Percentiles rank a stretch among this genome's conserved stretches.
These are phyloP conservation scores for Scaeva pyrastri DNA, from an alignment of 2,888 invertebrate species.

Conservation along the genomic window DNA sequence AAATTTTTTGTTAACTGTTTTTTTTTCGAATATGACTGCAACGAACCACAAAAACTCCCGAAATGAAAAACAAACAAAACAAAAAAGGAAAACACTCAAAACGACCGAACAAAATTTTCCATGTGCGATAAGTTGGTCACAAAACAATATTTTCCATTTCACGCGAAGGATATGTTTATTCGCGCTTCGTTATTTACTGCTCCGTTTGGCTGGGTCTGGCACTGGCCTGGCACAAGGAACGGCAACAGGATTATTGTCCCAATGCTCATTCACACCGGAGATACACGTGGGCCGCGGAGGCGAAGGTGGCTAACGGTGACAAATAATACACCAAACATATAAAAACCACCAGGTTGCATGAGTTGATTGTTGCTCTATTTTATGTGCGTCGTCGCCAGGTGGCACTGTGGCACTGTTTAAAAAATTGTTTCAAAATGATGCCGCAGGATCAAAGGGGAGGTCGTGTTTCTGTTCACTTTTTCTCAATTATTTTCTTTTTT, in stretches of 20 bases:
- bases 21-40: slow-evolving; percentile 34
- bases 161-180: slow-evolving; percentile 39
- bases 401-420: slow-evolving; percentile 48
- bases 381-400: slow-evolving; percentile 44
- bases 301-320: slow-evolving; percentile 43
- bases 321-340: slow-evolving; percentile 37
- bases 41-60: slow-evolving; percentile 37
- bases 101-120: slow-evolving; percentile 47
- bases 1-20: slow-evolving; percentile 13
- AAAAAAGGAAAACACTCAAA: not conserved
- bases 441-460: slow-evolving; percentile 57
- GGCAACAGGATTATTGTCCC: slow-evolving; percentile 65
- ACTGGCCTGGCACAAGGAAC: too few relatives aligned
- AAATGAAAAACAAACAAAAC: not conserved
- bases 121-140: slow-evolving; percentile 70
- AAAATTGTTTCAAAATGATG: slow-evolving; percentile 58
- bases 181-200: slow-evolving; percentile 35
- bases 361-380: slow-evolving; percentile 62
- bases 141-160: slow-evolving; percentile 72
- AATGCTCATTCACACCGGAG: slow-evolving; percentile 63
- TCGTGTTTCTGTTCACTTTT: not conserved
- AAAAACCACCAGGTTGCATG: slow-evolving; percentile 50
- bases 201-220: not conserved
- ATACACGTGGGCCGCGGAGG: too few relatives aligned
- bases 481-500: slow-evolving; percentile 1